These are phyloP conservation scores for Drosophila cracens DNA, from an alignment of 2,888 invertebrate species.

Conservation along the genomic window DNA sequence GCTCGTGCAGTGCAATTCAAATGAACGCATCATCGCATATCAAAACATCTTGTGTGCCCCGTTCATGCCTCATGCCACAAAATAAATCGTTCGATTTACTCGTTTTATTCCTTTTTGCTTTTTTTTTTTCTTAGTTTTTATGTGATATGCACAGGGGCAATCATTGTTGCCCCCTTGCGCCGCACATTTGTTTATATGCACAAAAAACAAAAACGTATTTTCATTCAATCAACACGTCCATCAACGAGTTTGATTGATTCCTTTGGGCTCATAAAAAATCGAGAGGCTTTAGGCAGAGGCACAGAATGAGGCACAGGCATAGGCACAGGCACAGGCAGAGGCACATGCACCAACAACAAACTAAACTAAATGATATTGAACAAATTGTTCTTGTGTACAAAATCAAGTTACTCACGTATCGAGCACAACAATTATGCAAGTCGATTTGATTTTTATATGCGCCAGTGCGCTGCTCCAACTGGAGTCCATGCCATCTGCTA, in stretches of 20 bases:
- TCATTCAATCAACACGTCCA: conserved; percentile 83
- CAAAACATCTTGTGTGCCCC: conserved; percentile 11
- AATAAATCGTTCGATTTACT: conserved; percentile 59
- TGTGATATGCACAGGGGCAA: conserved; percentile 48
- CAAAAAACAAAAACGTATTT: conserved; percentile 78
- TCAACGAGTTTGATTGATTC: conserved; percentile 83
- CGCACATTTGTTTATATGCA: conserved; percentile 74
- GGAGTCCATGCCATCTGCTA: neutral
- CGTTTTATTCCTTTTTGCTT: conserved; percentile 43
- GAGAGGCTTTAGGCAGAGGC: conserved; percentile 43
- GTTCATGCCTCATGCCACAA: conserved; percentile 23
- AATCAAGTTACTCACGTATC: conserved; percentile 68
- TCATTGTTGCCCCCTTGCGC: conserved; percentile 27
- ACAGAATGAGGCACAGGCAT: neutral
- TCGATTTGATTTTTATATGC: conserved; percentile 62
- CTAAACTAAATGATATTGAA: conserved; percentile 56
- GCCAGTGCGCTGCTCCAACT: conserved; percentile 32
- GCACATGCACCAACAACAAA: conserved; percentile 14
- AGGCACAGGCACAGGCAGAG: neutral
- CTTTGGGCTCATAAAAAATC: conserved; percentile 78
- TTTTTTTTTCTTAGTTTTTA: conserved; percentile 12
- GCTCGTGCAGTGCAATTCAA: conserved; percentile 68
- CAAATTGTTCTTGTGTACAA: conserved; percentile 49
- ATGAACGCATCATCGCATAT: conserved; percentile 42
- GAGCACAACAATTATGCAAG: conserved; percentile 67